These are phyloP conservation scores for Menidia beryllina DNA, from an alignment of 2,113 vertebrate species.

Conservation along the genomic window DNA sequence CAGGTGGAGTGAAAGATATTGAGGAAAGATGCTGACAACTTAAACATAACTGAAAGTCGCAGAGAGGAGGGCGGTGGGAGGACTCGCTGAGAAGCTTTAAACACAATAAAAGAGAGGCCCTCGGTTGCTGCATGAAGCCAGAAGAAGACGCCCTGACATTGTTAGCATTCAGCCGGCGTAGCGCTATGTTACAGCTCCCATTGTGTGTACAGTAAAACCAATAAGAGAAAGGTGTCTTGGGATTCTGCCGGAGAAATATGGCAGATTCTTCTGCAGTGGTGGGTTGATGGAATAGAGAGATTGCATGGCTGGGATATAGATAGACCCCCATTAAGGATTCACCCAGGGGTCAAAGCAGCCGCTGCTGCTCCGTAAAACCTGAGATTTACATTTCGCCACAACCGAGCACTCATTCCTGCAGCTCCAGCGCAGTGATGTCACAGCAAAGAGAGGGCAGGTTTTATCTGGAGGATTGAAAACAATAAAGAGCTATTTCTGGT, in stretches of 20 bases:
- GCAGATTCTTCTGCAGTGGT: slow-evolving; percentile 45
- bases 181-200: slow-evolving; percentile 40
- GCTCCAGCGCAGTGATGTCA: slow-evolving; percentile 62
- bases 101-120: slow-evolving; percentile 35
- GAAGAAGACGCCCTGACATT: slow-evolving; percentile 42
- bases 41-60: slow-evolving; percentile 38
- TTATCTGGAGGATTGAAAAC: slow-evolving; percentile 47
- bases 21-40: slow-evolving; percentile 56
- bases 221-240: slow-evolving; percentile 70
- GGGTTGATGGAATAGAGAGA: slow-evolving; percentile 39
- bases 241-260: slow-evolving; percentile 63
- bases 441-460: slow-evolving; percentile 44
- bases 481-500: slow-evolving; percentile 51
- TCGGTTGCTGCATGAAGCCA: slow-evolving; percentile 38
- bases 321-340: slow-evolving; percentile 70
- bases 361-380: slow-evolving; percentile 48
- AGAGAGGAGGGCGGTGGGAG: neutral
- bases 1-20: slow-evolving; percentile 20
- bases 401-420: slow-evolving; percentile 60
- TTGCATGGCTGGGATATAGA: slow-evolving; percentile 42
- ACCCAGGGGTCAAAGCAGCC: slow-evolving; percentile 58
- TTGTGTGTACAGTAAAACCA: slow-evolving; percentile 71
- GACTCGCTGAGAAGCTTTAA: slow-evolving; percentile 50
- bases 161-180: slow-evolving; percentile 75
- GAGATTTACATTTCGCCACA: slow-evolving; percentile 66